Evolutionary conservation across 2,888 invertebrate species (phyloP).

Genomic region (Melolontha melolontha): DNA sequence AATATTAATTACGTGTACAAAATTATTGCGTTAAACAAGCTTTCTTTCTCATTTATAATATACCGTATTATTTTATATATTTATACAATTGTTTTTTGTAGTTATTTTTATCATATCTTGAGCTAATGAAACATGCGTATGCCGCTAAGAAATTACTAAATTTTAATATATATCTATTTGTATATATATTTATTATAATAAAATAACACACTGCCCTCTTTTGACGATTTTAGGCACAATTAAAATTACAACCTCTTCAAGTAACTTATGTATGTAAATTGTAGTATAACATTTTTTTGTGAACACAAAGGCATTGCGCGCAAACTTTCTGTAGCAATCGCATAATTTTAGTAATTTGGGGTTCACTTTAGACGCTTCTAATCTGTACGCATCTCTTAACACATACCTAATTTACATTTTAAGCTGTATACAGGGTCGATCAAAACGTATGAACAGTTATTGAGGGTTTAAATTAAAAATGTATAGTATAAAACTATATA

Average conservation of each 20-base stretch:
- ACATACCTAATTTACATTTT: too few species aligned
- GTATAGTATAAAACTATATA: too few species aligned
- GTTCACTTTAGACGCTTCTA: too few species aligned
- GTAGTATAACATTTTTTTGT: constrained; percentile 11
- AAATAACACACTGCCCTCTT: constrained; percentile 24
- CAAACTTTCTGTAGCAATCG: background rate
- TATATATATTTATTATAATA: too few species aligned
- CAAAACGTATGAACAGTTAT: too few species aligned
- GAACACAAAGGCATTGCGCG: constrained; percentile 36
- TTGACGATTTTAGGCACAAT: constrained; percentile 51
- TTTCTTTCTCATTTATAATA: constrained; percentile 32
- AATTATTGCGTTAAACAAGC: constrained; percentile 54
- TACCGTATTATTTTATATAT: constrained; percentile 7
- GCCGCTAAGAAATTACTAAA: constrained; percentile 1
- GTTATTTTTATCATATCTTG: constrained; percentile 41
- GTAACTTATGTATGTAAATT: constrained; percentile 38
- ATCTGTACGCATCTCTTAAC: too few species aligned
- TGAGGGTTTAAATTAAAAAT: too few species aligned
- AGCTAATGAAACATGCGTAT: constrained; percentile 27
- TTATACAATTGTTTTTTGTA: background rate
- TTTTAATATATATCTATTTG: constrained; percentile 1
- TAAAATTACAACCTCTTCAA: constrained; percentile 54
- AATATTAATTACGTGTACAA: constrained; percentile 33
- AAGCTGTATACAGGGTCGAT: too few species aligned
- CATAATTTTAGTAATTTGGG: too few species aligned